Evolutionary conservation across 2,888 invertebrate genomes (phyloP).

Genomic region (Drosophila helvetica): DNA sequence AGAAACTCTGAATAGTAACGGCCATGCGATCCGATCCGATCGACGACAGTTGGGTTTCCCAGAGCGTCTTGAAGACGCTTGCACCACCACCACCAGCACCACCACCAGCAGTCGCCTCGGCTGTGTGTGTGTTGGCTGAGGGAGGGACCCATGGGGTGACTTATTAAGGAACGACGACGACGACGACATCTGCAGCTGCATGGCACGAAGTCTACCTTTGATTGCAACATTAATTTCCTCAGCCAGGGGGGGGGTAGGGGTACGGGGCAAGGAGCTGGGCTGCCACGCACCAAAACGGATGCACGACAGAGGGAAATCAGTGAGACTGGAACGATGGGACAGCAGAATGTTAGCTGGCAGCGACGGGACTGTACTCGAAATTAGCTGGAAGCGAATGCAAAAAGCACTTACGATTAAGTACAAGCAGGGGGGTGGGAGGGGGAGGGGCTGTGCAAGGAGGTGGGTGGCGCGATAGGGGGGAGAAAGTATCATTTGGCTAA

Average conservation of each 20-base stretch:
- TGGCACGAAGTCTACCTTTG: conserved; percentile 51
- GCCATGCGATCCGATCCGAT: conserved; percentile 33
- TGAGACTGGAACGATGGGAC: conserved; percentile 11
- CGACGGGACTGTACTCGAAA: conserved; percentile 22
- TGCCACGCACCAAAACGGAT: conserved; percentile 71
- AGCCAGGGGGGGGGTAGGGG: conserved; percentile 20
- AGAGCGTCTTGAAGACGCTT: conserved; percentile 75
- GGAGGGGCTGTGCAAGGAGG: not conserved
- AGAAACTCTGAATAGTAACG: conserved; percentile 52
- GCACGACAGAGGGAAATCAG: conserved; percentile 30
- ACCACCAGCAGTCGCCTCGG: not conserved
- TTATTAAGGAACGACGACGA: conserved; percentile 49
- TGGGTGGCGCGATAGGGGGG: not conserved
- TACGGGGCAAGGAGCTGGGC: conserved; percentile 38
- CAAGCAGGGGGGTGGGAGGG: not conserved
- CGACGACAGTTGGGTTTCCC: conserved; percentile 73
- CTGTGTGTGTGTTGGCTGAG: not conserved
- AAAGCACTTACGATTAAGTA: conserved; percentile 51
- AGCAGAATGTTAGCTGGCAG: conserved; percentile 2
- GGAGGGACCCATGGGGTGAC: conserved; percentile 55
- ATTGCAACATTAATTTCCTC: conserved; percentile 66
- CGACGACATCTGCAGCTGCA: conserved; percentile 63
- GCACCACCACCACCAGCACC: not conserved
- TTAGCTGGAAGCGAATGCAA: conserved; percentile 44
- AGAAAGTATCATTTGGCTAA: conserved; percentile 67